Percentiles rank a stretch among this genome's conserved stretches.
Evolutionary conservation across 2,888 invertebrate genomes (phyloP).

Genomic region (Blomia tropicalis): DNA sequence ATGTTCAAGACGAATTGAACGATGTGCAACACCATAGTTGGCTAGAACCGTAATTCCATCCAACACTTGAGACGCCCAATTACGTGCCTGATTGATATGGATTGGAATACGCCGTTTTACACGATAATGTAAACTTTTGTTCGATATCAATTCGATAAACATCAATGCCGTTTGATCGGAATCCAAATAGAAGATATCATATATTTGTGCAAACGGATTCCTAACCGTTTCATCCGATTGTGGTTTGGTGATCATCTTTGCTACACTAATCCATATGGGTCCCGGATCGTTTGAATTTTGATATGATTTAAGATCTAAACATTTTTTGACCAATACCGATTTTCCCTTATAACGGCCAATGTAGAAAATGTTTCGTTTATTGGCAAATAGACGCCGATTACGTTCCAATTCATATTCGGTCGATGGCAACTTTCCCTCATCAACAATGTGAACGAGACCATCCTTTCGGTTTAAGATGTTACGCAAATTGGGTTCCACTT

Average conservation of each 20-base stretch:
- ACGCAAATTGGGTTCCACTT: background rate
- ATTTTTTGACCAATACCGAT: background rate
- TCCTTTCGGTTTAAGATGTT: background rate
- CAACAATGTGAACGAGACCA: background rate
- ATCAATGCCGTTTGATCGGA: background rate
- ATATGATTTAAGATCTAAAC: background rate
- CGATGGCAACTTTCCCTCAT: background rate
- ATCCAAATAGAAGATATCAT: background rate
- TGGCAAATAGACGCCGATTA: background rate
- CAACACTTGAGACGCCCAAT: background rate
- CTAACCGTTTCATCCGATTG: background rate
- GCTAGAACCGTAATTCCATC: background rate
- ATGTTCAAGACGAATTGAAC: background rate
- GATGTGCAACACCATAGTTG: background rate
- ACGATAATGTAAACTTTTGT: background rate
- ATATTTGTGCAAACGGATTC: background rate
- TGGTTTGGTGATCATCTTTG: background rate
- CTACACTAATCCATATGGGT: background rate
- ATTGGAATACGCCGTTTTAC: background rate
- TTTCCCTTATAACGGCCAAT: background rate
- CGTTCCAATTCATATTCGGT: background rate
- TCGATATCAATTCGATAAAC: background rate
- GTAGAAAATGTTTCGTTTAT: background rate
- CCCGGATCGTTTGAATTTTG: background rate
- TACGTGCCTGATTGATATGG: background rate